These are phyloP conservation scores for Porites evermanni DNA, from an alignment of 92 coral and sea anemone species.

Conservation along the genomic window DNA sequence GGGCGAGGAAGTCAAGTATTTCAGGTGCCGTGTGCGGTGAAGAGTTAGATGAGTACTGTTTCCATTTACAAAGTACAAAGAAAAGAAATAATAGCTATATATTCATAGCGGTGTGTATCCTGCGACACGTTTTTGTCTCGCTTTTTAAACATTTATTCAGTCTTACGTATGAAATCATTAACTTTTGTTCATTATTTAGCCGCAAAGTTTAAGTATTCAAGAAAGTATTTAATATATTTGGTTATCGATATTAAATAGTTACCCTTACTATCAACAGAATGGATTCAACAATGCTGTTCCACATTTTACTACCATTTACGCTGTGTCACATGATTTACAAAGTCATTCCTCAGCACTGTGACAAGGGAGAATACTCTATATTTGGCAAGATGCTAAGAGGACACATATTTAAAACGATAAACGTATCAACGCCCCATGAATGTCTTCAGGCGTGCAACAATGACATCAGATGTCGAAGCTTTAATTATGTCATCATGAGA, in stretches of 20 bases:
- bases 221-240: too few species aligned
- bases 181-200: too few species aligned
- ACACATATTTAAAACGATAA: neutral
- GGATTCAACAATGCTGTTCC: neutral
- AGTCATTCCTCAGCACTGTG: neutral
- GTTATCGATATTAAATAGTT: neutral
- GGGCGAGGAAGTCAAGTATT: too few species aligned
- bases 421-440: neutral
- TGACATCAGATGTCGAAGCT: constrained; percentile 29
- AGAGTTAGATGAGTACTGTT: too few species aligned
- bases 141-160: too few species aligned
- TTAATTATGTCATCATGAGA: constrained; percentile 6
- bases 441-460: constrained; percentile 13
- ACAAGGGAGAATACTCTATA: constrained; percentile 6
- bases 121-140: too few species aligned
- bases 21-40: too few species aligned
- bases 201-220: too few species aligned
- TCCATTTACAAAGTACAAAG: too few species aligned
- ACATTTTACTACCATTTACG: neutral
- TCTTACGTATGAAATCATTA: too few species aligned
- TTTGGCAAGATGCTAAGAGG: constrained; percentile 29
- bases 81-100: too few species aligned
- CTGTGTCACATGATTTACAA: neutral
- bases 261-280: neutral
- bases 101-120: too few species aligned